Evolutionary conservation across 2,797 vertebrate species (phyloP).

Genomic region (Myioborus melanocephalus): DNA sequence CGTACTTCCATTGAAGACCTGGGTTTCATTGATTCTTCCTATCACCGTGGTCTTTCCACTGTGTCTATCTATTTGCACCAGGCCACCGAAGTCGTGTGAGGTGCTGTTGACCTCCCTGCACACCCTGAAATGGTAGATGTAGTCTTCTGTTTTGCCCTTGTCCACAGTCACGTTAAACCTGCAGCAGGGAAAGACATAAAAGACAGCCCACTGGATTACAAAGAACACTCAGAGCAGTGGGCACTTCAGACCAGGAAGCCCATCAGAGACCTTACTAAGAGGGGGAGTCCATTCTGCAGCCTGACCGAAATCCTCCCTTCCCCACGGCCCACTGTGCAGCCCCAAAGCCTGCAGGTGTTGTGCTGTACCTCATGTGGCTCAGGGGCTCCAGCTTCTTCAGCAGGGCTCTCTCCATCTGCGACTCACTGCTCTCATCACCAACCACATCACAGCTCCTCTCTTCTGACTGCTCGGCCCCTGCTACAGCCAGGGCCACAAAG

Average conservation of each 20-base stretch:
- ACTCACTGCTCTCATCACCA: slow-evolving; percentile 71
- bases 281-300: not conserved
- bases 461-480: not conserved
- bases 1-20: slow-evolving; percentile 88
- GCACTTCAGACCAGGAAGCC: not conserved
- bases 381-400: slow-evolving; percentile 72
- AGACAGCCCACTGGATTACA: not conserved
- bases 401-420: slow-evolving; percentile 67
- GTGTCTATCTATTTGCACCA: slow-evolving; percentile 78
- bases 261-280: not conserved
- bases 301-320: not conserved
- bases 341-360: not conserved
- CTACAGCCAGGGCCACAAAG: slow-evolving; percentile 39
- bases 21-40: slow-evolving; percentile 82
- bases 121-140: slow-evolving; percentile 84
- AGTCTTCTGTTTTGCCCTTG: slow-evolving; percentile 58
- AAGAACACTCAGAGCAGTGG: not conserved
- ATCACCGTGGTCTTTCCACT: slow-evolving; percentile 66
- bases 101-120: slow-evolving; percentile 83
- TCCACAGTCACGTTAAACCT: slow-evolving; percentile 38
- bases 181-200: not conserved
- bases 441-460: slow-evolving; percentile 74
- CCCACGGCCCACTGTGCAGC: not conserved
- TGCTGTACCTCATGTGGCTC: slow-evolving; percentile 67
- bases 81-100: slow-evolving; percentile 71